Conservation (phyloP, 2,888 invertebrate species). For the Resseliella maxima region DNA sequence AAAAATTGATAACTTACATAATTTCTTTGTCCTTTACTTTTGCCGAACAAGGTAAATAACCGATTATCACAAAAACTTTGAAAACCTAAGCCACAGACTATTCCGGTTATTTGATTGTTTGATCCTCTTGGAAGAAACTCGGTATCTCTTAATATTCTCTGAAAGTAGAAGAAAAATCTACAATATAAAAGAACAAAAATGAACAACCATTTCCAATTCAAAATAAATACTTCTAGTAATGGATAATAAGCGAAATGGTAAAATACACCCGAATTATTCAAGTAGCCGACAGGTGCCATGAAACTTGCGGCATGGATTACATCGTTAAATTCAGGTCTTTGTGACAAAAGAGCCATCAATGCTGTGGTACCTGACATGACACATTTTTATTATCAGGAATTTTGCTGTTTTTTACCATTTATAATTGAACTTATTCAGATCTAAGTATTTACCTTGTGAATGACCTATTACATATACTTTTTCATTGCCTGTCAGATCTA, state of each 20-base stretch:
- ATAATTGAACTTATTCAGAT: too few relatives aligned
- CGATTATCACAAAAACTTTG: too few relatives aligned
- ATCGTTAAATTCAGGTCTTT: conserved; percentile 75
- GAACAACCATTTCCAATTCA: background rate
- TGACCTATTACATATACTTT: conserved; percentile 67
- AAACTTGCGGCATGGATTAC: conserved; percentile 76
- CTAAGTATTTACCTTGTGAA: conserved; percentile 86
- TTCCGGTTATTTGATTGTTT: background rate
- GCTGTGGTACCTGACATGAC: conserved; percentile 89
- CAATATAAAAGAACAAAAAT: too few relatives aligned
- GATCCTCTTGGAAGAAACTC: background rate
- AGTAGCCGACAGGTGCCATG: conserved; percentile 77
- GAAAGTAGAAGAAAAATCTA: background rate
- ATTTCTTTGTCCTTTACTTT: background rate
- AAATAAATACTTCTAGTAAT: background rate
- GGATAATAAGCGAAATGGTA: background rate
- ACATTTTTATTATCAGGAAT: too few relatives aligned
- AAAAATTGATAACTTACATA: background rate
- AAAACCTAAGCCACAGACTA: too few relatives aligned
- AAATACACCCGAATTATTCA: background rate
- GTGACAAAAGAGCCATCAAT: conserved; percentile 77
- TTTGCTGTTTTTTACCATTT: too few relatives aligned
- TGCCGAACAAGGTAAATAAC: too few relatives aligned
- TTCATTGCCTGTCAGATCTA: background rate
- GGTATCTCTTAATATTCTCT: background rate